Evolutionary conservation across 2,797 vertebrate species (phyloP).

Genomic region (Leptodactylus fallax): DNA sequence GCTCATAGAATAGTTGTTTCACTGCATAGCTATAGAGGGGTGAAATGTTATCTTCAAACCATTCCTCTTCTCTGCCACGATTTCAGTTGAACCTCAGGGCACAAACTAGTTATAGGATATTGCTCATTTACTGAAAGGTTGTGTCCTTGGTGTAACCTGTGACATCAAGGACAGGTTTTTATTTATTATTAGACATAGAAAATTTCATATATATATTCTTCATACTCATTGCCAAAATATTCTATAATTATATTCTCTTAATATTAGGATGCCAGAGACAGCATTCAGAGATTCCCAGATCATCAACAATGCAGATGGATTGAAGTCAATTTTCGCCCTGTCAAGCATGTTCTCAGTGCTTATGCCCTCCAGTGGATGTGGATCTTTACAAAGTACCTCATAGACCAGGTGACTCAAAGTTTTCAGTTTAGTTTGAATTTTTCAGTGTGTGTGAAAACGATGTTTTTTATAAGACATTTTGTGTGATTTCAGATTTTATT

Average conservation of each 20-base stretch:
- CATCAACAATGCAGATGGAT: conserved; percentile 31
- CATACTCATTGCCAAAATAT: background rate
- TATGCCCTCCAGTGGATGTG: conserved; percentile 46
- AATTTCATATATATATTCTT: background rate
- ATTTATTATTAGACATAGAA: background rate
- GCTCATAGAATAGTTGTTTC: background rate
- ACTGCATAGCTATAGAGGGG: background rate
- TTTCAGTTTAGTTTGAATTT: too few species aligned
- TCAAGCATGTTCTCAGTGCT: conserved; percentile 48
- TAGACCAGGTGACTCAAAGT: conserved; percentile 45
- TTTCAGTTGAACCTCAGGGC: background rate
- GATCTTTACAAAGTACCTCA: conserved; percentile 60
- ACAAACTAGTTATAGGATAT: background rate
- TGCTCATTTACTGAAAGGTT: background rate
- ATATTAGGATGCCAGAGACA: conserved; percentile 47
- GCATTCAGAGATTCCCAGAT: conserved; percentile 36
- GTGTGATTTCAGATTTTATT: too few species aligned
- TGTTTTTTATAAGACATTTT: too few species aligned
- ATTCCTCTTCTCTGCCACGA: background rate
- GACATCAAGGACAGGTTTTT: background rate
- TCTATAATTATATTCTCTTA: background rate
- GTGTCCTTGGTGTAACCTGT: background rate
- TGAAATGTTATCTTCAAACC: background rate
- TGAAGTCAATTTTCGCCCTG: conserved; percentile 45
- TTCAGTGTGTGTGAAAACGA: too few species aligned